Conservation (phyloP, 2,888 invertebrate species). For the Lamellibrachia satsuma region DNA sequence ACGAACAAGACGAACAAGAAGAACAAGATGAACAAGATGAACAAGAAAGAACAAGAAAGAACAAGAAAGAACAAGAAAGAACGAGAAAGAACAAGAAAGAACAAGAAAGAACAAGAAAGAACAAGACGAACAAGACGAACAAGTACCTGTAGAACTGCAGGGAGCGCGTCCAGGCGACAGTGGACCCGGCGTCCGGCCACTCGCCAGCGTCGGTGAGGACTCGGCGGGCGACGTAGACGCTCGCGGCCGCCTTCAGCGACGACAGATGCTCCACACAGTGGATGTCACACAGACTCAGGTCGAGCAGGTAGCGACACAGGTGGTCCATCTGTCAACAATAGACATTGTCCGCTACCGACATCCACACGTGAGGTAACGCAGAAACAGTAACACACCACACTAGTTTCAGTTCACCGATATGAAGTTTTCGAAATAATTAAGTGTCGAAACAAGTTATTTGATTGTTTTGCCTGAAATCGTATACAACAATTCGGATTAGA, state of each 20-base stretch:
- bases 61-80: too few species aligned
- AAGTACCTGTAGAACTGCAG: background rate
- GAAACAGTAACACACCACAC: too few species aligned
- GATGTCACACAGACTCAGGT: constrained; percentile 23
- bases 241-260: constrained; percentile 19
- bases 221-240: background rate
- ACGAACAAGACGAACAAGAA: too few species aligned
- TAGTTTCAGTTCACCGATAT: too few species aligned
- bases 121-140: background rate
- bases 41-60: too few species aligned
- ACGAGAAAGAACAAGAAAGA: too few species aligned
- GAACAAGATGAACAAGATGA: too few species aligned
- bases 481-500: too few species aligned
- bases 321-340: constrained; percentile 7
- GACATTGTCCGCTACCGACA: background rate
- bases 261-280: constrained; percentile 17
- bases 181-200: background rate
- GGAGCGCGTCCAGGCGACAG: background rate
- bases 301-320: constrained; percentile 14
- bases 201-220: background rate
- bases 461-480: too few species aligned
- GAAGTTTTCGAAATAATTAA: too few species aligned
- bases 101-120: too few species aligned
- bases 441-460: too few species aligned
- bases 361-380: background rate